These are phyloP conservation scores for Drosophila meridiana DNA, from an alignment of 2,888 invertebrate species.

Conservation along the genomic window DNA sequence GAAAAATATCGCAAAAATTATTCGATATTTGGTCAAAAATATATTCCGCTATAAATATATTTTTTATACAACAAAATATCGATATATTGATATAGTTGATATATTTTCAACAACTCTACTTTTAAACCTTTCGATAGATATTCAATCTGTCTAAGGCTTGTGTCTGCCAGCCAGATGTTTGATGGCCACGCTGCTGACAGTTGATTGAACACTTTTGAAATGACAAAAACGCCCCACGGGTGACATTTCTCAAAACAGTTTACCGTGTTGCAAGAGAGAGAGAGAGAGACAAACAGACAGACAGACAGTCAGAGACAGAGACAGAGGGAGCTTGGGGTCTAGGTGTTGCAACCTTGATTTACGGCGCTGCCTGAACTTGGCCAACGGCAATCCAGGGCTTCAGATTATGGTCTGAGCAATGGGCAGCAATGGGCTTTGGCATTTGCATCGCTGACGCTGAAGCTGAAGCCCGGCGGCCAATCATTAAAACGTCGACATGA, in stretches of 20 bases:
- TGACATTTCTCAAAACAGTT: conserved; percentile 81
- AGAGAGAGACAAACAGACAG: too few species aligned
- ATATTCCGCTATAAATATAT: too few species aligned
- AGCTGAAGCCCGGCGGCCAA: conserved; percentile 56
- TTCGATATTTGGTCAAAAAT: too few species aligned
- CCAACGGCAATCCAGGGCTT: conserved; percentile 29
- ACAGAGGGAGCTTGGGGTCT: not conserved
- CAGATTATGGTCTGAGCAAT: conserved; percentile 49
- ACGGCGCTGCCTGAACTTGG: conserved; percentile 55
- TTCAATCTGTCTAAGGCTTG: conserved; percentile 57
- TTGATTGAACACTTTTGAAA: conserved; percentile 82
- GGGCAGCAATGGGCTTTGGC: conserved; percentile 40
- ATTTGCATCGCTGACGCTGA: conserved; percentile 44
- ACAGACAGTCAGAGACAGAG: too few species aligned
- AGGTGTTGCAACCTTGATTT: conserved; percentile 81
- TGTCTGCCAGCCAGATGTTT: not conserved
- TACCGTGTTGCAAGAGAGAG: conserved; percentile 42
- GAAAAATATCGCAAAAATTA: too few species aligned
- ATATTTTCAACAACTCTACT: too few species aligned
- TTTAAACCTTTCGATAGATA: conserved; percentile 52
- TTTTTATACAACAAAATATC: too few species aligned
- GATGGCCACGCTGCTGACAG: conserved; percentile 66
- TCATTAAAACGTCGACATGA: conserved; percentile 78
- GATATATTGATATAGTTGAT: too few species aligned
- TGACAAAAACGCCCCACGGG: conserved; percentile 81